Evolutionary conservation across 2,888 invertebrate genomes (phyloP), one percentile per base, ranked within the genome.

Genomic region (Danaus chrysippus): DNA sequence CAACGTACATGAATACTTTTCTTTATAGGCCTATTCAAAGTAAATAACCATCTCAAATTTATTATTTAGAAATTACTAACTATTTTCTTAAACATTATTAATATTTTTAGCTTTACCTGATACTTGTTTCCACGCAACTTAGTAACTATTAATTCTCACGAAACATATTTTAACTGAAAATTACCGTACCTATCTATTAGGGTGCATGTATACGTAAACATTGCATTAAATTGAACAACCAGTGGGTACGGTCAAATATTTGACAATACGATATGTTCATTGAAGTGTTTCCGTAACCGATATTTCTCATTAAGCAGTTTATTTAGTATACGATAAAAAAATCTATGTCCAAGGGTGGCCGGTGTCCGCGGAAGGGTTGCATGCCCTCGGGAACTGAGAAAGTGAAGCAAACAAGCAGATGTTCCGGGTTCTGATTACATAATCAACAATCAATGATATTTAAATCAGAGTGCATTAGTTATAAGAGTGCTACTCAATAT

Each of bases 261-360:
- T 81, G 78, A 83, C 75, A 81, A 81, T 84, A 74, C 78, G 84
- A 84, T 84, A 85, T 80, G 77, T 73, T 76, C 76, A 73, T 73
- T 78, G 72, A 79, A 86, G 86, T 84, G 82, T 87, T 87, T 88
- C 86, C 85, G 90, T 86, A 86, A 89, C 87, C 79, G 86, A 90
- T 90, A 89, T 88, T 87, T 86, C 87, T 90, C 88, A 86, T 91
- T 89, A 86, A 75, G 74, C 75, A 71, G 70, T 72, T 78, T 89
- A 84, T 88, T 89, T 87, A 82, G 73, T 66, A 70, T 80, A 71
- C 73, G 83, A 86, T 90, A 90, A 91, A 91, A 23, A 90, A 91
- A 81, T 78, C 72, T 70, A 75, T 79, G 81, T 79, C 84, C 82
- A 84, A 69, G 90, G 84, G 77, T 82, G 84, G 84, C 75, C 82